phyloP scores from a whole-genome alignment of 2,888 invertebrate species.

The Acronicta aceris region DNA sequence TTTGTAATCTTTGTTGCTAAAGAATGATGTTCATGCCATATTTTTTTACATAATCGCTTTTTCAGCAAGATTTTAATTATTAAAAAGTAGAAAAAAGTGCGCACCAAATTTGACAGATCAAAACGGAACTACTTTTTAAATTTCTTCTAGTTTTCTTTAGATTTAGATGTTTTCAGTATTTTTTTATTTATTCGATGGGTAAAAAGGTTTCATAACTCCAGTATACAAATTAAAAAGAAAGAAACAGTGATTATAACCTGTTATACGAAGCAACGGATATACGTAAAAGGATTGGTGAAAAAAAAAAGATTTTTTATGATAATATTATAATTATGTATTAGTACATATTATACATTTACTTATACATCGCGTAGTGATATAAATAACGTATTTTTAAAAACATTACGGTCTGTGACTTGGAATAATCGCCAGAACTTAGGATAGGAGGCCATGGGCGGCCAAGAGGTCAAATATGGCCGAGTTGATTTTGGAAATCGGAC shows the following conservation, averaged over 20 bases:
- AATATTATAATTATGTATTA: constrained; percentile 56
- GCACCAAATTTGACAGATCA: too few relatives aligned
- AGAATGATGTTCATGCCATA: too few relatives aligned
- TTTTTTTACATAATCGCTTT: too few relatives aligned
- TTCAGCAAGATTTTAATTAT: too few relatives aligned
- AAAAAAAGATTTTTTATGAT: constrained; percentile 62
- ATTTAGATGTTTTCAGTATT: too few relatives aligned
- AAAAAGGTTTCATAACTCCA: constrained; percentile 21
- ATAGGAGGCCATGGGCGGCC: constrained; percentile 2
- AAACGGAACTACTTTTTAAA: too few relatives aligned
- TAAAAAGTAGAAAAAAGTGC: too few relatives aligned
- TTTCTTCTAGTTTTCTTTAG: too few relatives aligned
- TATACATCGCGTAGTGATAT: constrained; percentile 63
- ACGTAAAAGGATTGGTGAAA: constrained; percentile 82
- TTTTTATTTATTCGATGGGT: too few relatives aligned
- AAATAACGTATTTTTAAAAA: constrained; percentile 72
- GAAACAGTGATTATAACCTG: constrained; percentile 68
- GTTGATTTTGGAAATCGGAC: constrained; percentile 30
- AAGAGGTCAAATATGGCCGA: constrained; percentile 1
- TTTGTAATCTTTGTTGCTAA: too few relatives aligned
- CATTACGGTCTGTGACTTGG: constrained; percentile 58
- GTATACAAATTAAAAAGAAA: constrained; percentile 26
- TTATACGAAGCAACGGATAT: constrained; percentile 85
- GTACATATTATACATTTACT: constrained; percentile 60
- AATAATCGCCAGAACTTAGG: constrained; percentile 49